Conservation (phyloP, 1,140 invertebrate species). For the Cotesia chilonis region DNA sequence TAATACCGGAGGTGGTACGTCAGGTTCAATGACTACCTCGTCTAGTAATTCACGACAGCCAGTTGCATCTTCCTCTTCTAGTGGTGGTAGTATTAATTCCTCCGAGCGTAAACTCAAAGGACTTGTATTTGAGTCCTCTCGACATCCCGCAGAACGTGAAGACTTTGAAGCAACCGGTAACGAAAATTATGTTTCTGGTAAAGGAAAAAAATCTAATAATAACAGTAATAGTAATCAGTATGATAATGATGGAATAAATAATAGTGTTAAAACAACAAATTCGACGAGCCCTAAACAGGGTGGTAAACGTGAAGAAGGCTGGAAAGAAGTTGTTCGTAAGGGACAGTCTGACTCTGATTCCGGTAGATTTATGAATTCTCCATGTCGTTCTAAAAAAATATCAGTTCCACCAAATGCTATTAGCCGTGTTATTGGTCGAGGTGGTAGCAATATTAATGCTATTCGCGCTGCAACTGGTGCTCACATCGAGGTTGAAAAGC, state of each 20-base stretch:
- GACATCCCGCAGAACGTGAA: conserved; percentile 73
- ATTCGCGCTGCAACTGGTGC: conserved; percentile 94
- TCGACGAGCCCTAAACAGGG: conserved; percentile 76
- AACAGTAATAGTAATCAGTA: conserved; percentile 55
- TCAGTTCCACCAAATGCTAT: conserved; percentile 93
- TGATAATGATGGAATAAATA: conserved; percentile 57
- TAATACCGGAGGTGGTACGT: conserved; percentile 34
- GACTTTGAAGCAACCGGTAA: conserved; percentile 76
- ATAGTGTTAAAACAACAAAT: conserved; percentile 54
- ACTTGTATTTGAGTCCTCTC: conserved; percentile 69
- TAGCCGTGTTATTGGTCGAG: conserved; percentile 93
- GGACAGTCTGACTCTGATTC: conserved; percentile 62
- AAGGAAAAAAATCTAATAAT: conserved; percentile 64
- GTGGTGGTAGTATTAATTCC: conserved; percentile 41
- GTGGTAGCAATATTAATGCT: conserved; percentile 96
- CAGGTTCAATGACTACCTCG: conserved; percentile 39
- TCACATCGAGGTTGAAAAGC: conserved; percentile 97
- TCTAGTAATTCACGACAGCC: conserved; percentile 34
- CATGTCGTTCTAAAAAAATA: conserved; percentile 79
- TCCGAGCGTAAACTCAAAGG: conserved; percentile 63
- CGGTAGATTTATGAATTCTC: conserved; percentile 63
- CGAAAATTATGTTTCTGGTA: conserved; percentile 67
- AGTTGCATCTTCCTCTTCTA: conserved; percentile 33
- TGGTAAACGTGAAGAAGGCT: conserved; percentile 88
- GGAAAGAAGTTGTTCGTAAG: conserved; percentile 95